phyloP scores from a whole-genome alignment of 2,113 vertebrate genomes.

The Tauraco erythrolophus region DNA sequence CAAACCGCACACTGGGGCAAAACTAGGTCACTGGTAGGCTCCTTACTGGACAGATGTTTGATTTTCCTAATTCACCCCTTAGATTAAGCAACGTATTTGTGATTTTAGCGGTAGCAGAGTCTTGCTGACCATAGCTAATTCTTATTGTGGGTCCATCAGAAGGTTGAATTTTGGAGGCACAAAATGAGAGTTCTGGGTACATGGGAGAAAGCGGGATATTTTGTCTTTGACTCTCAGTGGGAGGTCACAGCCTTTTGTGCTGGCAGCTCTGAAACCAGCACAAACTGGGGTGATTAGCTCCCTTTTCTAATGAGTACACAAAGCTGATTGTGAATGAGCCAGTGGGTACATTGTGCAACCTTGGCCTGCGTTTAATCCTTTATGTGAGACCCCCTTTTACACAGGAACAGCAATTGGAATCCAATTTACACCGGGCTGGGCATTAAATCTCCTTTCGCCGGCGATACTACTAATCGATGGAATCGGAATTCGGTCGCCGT shows the following conservation, averaged over 20 bases:
- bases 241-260: conserved; percentile 64
- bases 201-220: conserved; percentile 16
- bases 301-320: conserved; percentile 70
- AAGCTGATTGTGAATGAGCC: conserved; percentile 70
- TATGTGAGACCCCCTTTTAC: conserved; percentile 58
- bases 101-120: background rate
- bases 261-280: conserved; percentile 42
- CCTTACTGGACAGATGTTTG: conserved; percentile 43
- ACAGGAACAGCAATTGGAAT: conserved; percentile 62
- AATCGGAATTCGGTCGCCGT: conserved; percentile 43
- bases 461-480: conserved; percentile 48
- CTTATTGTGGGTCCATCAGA: background rate
- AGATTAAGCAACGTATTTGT: background rate
- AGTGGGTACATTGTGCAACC: conserved; percentile 66
- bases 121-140: conserved; percentile 32
- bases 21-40: conserved; percentile 53
- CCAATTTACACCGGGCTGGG: conserved; percentile 41
- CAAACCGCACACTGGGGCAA: conserved; percentile 44
- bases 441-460: conserved; percentile 47
- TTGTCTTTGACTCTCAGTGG: conserved; percentile 55
- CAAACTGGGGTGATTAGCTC: conserved; percentile 66
- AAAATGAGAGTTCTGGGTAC: background rate
- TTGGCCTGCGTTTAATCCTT: conserved; percentile 66
- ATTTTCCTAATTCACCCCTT: background rate
- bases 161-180: conserved; percentile 24